phyloP scores from a whole-genome alignment of 2,888 invertebrate genomes.

The Pyrrhia umbra region DNA sequence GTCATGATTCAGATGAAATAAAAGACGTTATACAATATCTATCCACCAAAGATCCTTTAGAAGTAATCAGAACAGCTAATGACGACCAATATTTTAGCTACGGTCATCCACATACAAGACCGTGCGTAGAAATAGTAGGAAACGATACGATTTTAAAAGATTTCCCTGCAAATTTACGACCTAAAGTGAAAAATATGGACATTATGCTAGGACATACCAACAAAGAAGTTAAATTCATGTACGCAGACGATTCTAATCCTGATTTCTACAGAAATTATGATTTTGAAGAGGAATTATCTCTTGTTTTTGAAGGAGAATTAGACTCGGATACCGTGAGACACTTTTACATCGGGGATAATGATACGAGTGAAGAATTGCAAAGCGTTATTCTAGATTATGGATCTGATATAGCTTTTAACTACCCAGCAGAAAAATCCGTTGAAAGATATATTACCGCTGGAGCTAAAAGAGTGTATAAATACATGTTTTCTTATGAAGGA shows the following conservation, averaged over 20 bases:
- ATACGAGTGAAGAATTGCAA: slow-evolving; percentile 2
- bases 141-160: slow-evolving; percentile 5
- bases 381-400: slow-evolving; percentile 23
- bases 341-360: slow-evolving; percentile 33
- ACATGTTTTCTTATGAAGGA: slow-evolving; percentile 36
- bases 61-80: not conserved
- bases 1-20: slow-evolving; percentile 6
- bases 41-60: not conserved
- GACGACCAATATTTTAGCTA: not conserved
- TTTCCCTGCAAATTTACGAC: slow-evolving; percentile 23
- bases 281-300: slow-evolving; percentile 26
- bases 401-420: slow-evolving; percentile 30
- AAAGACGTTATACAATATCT: slow-evolving; percentile 13
- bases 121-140: slow-evolving; percentile 14
- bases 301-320: slow-evolving; percentile 7
- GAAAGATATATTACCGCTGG: slow-evolving; percentile 20
- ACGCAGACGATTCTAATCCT: slow-evolving; percentile 21
- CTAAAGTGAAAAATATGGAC: slow-evolving; percentile 35
- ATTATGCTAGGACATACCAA: slow-evolving; percentile 34
- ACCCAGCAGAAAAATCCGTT: slow-evolving; percentile 9
- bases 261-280: slow-evolving; percentile 29
- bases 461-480: slow-evolving; percentile 9
- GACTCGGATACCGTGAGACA: slow-evolving; percentile 14
- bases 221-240: slow-evolving; percentile 30
- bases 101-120: slow-evolving; percentile 11